Percentiles rank a stretch among this genome's conserved stretches.
Conservation (phyloP, 1,140 invertebrate genomes). For the Orussus abietinus region DNA sequence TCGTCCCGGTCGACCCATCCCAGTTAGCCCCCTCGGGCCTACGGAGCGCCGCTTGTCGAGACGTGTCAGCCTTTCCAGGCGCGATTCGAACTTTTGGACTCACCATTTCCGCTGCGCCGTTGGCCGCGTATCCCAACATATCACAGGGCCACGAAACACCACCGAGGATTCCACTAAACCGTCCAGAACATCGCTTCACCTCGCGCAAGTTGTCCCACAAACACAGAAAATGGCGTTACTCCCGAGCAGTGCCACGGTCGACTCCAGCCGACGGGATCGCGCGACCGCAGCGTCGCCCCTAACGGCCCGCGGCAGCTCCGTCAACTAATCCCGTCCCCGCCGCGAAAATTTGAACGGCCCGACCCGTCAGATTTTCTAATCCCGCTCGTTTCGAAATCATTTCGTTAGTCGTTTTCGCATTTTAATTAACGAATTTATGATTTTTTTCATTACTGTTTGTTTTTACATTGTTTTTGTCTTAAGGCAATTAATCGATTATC, state of each 20-base stretch:
- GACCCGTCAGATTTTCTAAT: no score
- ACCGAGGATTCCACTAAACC: background rate
- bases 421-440: no score
- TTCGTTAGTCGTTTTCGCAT: no score
- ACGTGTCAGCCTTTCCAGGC: conserved; percentile 3
- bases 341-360: no score
- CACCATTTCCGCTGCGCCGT: conserved; percentile 9
- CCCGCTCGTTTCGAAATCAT: no score
- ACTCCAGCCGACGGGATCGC: conserved; percentile 3
- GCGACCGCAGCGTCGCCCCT: conserved; percentile 1
- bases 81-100: background rate
- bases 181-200: conserved; percentile 3
- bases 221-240: conserved; percentile 26
- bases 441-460: no score
- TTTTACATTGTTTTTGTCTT: no score
- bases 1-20: conserved; percentile 8
- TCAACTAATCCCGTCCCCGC: background rate
- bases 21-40: conserved; percentile 1
- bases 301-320: background rate
- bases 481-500: no score
- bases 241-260: conserved; percentile 4
- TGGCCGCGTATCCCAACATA: conserved; percentile 10
- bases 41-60: background rate
- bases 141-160: conserved; percentile 5
- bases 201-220: background rate